These are phyloP conservation scores for Peromyscus polionotus DNA, from an alignment of 2,113 vertebrate genomes.

Conservation along the genomic window DNA sequence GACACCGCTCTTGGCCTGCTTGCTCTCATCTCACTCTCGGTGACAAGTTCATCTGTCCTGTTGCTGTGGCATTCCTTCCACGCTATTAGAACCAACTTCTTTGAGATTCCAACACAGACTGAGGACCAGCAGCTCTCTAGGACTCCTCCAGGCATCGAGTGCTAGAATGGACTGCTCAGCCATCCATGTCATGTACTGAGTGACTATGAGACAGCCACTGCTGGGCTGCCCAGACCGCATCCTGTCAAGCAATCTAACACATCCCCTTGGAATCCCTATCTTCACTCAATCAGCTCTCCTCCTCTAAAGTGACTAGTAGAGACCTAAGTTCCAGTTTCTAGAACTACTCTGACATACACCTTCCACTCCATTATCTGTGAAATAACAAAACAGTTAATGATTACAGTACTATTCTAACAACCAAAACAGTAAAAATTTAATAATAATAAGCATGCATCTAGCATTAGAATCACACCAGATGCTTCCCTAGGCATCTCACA, in stretches of 20 bases:
- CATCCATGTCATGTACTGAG: not conserved
- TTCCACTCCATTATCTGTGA: not conserved
- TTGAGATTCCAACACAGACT: not conserved
- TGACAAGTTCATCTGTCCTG: not conserved
- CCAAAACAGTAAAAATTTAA: not conserved
- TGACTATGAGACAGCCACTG: not conserved
- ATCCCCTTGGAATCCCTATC: not conserved
- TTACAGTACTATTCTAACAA: not conserved
- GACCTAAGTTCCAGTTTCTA: conserved; percentile 22
- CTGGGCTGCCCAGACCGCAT: not conserved
- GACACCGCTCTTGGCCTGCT: not conserved
- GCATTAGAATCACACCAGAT: not conserved
- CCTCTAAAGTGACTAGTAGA: not conserved
- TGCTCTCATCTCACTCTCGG: not conserved
- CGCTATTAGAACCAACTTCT: not conserved
- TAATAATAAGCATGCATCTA: not conserved
- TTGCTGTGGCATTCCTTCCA: not conserved
- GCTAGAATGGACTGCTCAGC: not conserved
- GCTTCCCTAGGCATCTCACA: not conserved
- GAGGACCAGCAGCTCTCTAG: not conserved
- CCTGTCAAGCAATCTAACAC: not conserved
- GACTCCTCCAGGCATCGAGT: not conserved
- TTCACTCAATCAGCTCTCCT: not conserved
- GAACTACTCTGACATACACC: not conserved
- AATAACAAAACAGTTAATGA: conserved; percentile 28